Evolutionary conservation across 2,113 vertebrate species (phyloP).

Genomic region (Formicarius rufipectus): DNA sequence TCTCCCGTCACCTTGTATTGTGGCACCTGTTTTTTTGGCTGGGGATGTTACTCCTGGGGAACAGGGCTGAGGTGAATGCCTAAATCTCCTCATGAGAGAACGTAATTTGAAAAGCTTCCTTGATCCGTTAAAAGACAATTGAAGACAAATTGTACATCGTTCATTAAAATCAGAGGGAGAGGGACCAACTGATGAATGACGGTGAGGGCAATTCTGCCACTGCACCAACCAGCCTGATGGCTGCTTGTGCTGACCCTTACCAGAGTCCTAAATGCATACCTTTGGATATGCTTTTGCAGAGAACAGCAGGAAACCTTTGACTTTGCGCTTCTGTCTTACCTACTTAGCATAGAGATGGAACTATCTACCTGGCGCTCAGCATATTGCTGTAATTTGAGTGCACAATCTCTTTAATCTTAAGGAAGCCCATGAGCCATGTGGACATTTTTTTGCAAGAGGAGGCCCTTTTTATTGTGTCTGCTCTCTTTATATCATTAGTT

Average conservation of each 20-base stretch:
- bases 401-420: neutral
- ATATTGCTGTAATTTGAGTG: neutral
- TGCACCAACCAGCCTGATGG: neutral
- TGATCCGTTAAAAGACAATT: no score
- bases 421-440: neutral
- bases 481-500: neutral
- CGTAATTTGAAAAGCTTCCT: no score
- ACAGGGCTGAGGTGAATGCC: no score
- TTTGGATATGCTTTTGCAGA: neutral
- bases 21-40: neutral
- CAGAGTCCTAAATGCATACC: neutral
- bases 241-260: neutral
- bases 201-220: neutral
- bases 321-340: neutral
- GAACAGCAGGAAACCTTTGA: neutral
- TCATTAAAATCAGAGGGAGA: neutral
- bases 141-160: no score
- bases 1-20: neutral
- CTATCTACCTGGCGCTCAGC: neutral
- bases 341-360: neutral
- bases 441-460: neutral
- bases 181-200: neutral
- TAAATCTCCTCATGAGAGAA: no score
- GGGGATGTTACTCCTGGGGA: neutral
- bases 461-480: neutral